Evolutionary conservation across 2,888 invertebrate species (phyloP).

Genomic region (Phrixothrix hirtus): DNA sequence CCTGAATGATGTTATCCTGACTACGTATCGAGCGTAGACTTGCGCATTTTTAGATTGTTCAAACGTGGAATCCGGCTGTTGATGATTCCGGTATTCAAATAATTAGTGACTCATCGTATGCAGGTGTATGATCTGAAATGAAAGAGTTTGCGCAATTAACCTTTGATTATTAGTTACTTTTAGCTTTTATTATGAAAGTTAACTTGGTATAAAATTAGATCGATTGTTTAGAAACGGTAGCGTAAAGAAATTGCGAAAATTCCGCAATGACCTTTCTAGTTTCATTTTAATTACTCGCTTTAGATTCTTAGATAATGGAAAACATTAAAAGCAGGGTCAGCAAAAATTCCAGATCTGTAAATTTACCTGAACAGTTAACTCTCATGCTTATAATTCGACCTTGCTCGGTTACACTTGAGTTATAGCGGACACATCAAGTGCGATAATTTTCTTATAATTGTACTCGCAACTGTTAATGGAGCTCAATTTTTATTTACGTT

Average conservation of each 20-base stretch:
- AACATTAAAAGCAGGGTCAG: conserved; percentile 19
- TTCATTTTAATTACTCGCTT: background rate
- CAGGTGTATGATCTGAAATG: conserved; percentile 12
- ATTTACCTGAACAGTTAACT: conserved; percentile 18
- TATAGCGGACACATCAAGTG: conserved; percentile 23
- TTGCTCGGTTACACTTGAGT: conserved; percentile 23
- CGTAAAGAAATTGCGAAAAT: no score
- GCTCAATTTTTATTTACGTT: conserved; percentile 9
- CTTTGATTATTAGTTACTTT: conserved; percentile 9
- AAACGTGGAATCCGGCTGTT: conserved; percentile 8
- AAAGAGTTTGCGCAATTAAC: conserved; percentile 6
- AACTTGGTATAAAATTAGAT: no score
- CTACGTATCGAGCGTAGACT: conserved; percentile 12
- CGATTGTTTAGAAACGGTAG: no score
- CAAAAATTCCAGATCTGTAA: conserved; percentile 20
- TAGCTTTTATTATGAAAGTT: no score
- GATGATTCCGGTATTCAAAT: conserved; percentile 10
- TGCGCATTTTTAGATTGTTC: conserved; percentile 5
- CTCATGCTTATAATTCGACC: conserved; percentile 25
- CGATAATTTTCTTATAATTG: conserved; percentile 20
- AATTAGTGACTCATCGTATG: conserved; percentile 6
- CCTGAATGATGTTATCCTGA: conserved; percentile 14
- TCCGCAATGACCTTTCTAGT: background rate
- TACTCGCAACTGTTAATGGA: conserved; percentile 16
- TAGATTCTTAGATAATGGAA: conserved; percentile 1